Base-by-base conservation (phyloP, 2,797 vertebrate genomes). In the Peromyscus eremicus region DNA sequence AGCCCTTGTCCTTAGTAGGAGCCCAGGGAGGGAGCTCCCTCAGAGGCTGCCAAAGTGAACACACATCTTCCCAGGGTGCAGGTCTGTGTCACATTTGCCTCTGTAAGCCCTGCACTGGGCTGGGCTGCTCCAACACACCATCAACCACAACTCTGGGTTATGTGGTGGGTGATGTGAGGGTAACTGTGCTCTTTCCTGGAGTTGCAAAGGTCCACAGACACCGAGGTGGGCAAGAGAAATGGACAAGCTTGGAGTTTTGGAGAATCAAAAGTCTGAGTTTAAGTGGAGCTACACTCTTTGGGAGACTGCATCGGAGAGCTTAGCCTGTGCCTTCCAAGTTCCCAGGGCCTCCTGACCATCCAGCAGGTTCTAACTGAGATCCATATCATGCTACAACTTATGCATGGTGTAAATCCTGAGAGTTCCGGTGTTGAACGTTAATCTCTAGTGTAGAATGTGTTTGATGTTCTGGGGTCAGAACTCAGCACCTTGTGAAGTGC, bases 41-140 rank as follows among this genome's bases (percentile, higher is more conserved):
- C 62, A 11, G 13, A 89, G 9, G 29, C 43, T 71, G 52, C 12
- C 49, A 14, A 46, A 55, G 34, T 23, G 43, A 37, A 12, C 34
- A 0, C 23, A 32, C 11, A 14, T 66, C 60, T 64, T 13, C 2
- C 16, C 21, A 52, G 40, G n/a, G 55, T 7, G 16, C n/a, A 4
- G 5, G 14, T 8, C 14, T 10, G 27, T 43, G 32, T 23, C 0
- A 3, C n/a, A 43, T 25, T 55, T 2, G 40, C 7, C 8, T 34
- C 13, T 46, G 3, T 14, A 27, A 34, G 43, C 7, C 71, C 6
- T 6, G 13, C 0, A 16, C 25, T 52, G 25, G 25, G 5, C 1
- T 4, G 34, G 46, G 23, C 46, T 7, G 2, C 32, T 62, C 37
- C 80, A 82, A 32, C 29, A 52, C 14, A 13, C 43, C 29, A 77